Evolutionary conservation across 2,888 invertebrate species (phyloP).

Genomic region (Hetaerina titia): DNA sequence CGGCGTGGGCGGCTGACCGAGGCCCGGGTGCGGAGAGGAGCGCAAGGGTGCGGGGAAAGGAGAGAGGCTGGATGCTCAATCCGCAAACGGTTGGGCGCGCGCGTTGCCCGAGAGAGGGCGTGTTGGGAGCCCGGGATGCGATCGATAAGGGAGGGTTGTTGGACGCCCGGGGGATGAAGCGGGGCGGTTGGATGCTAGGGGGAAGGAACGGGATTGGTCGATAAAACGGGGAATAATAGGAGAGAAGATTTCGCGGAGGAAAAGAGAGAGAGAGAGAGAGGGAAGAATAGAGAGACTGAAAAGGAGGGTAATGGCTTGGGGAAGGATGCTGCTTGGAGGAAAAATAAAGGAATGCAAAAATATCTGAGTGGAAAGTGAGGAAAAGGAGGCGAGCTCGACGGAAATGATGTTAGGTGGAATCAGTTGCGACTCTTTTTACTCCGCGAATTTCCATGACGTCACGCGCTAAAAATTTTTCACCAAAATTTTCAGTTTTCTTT

Average conservation of each 20-base stretch:
- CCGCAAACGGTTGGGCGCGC: not conserved
- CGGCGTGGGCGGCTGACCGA: not conserved
- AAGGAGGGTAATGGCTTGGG: not conserved
- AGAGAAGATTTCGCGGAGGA: not conserved
- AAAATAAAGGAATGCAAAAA: constrained; percentile 1
- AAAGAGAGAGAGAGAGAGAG: not conserved
- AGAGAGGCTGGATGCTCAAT: not conserved
- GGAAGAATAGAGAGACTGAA: not conserved
- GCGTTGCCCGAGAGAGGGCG: not conserved
- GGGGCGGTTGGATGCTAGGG: not conserved
- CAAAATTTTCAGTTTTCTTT: not conserved
- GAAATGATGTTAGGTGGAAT: not conserved
- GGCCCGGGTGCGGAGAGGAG: not conserved
- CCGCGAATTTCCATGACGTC: too few relatives aligned
- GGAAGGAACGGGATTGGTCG: constrained; percentile 9
- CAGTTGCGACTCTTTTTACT: too few relatives aligned
- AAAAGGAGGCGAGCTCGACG: not conserved
- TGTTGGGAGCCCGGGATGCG: not conserved
- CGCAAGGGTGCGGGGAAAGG: not conserved
- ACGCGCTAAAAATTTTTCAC: too few relatives aligned
- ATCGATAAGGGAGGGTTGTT: constrained; percentile 14
- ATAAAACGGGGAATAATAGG: not conserved
- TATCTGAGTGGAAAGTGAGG: too few relatives aligned
- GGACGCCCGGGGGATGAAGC: not conserved
- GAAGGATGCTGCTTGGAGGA: not conserved